Base-by-base conservation (phyloP, 2,888 invertebrate genomes). In the Lysandra coridon region DNA sequence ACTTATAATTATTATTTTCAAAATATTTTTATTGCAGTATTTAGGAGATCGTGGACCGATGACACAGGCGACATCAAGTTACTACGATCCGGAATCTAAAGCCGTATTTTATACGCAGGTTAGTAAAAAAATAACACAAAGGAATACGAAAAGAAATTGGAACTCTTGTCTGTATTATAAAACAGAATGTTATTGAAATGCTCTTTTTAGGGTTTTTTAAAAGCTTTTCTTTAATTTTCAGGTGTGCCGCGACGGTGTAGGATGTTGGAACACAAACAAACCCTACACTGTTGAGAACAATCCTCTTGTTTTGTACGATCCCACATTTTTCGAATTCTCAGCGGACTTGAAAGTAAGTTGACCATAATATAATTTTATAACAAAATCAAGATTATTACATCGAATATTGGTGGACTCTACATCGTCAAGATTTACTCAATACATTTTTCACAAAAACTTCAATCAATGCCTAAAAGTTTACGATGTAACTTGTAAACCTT, bases 101-200 rank as follows among this genome's bases (percentile, higher is more conserved):
- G 95, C 96, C 1, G 88, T 97, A 69, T 97, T 97, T 89, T 96
- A 96, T 85, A 96, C 96, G 0, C 95, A 97, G 82, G 95, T 97
- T 0, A 97, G 4, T 44, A 12, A 7, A 74, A 1, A 73, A 73
- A 4, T 37, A 73, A 33, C 1, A n/a, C n/a, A 60, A 60, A 60
- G n/a, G 1, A 60, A n/a, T 49, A 49, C 49, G 2, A 49, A 49
- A 49, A 49, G 2, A 49, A 49, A 2, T 37, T 37, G 37, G 3
- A 37, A 37, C 37, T 37, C 37, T 37, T 2, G 37, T 4, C 37
- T 37, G 37, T 37, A 37, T 7, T 7, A 44, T 44, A 44, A 44
- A 44, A 44, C 7, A 44, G 44, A 44, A 44, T 44, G 10, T 10
- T 49, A 49, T 2, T 49, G 30, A 12, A 10, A 12, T 30, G 1